Evolutionary conservation across 1,140 invertebrate genomes (phyloP).

Genomic region (Drosophila quadrilineata): DNA sequence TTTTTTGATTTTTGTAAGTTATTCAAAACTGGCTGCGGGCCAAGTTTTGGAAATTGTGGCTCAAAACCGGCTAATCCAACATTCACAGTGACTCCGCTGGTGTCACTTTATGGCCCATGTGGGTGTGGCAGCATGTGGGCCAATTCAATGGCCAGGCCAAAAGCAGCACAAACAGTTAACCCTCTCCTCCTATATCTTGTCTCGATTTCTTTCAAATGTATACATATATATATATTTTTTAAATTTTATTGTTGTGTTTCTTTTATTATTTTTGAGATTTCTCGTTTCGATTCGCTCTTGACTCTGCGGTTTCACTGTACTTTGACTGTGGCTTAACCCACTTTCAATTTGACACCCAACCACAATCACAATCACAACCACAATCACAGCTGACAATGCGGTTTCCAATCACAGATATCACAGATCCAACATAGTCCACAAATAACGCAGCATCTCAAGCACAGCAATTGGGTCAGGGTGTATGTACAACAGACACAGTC

Average conservation of each 20-base stretch:
- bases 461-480: neutral
- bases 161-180: neutral
- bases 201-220: no score
- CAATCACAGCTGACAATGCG: conserved; percentile 18
- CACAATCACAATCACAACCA: no score
- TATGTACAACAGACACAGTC: no score
- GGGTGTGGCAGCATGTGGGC: conserved; percentile 22
- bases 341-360: conserved; percentile 30
- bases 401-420: conserved; percentile 7
- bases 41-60: conserved; percentile 23
- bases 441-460: neutral
- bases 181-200: no score
- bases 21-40: conserved; percentile 26
- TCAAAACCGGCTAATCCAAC: conserved; percentile 15
- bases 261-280: conserved; percentile 27
- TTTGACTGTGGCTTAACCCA: conserved; percentile 24
- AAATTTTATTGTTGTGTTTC: neutral
- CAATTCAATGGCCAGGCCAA: neutral
- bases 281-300: conserved; percentile 21
- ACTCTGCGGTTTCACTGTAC: conserved; percentile 1
- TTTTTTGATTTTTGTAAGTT: conserved; percentile 10
- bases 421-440: neutral
- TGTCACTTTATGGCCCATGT: no score
- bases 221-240: no score
- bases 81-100: neutral